Evolutionary conservation across 1,140 invertebrate species (phyloP), one percentile per base, ranked within the genome.

Genomic region (Zaprionus kolodkinae): DNA sequence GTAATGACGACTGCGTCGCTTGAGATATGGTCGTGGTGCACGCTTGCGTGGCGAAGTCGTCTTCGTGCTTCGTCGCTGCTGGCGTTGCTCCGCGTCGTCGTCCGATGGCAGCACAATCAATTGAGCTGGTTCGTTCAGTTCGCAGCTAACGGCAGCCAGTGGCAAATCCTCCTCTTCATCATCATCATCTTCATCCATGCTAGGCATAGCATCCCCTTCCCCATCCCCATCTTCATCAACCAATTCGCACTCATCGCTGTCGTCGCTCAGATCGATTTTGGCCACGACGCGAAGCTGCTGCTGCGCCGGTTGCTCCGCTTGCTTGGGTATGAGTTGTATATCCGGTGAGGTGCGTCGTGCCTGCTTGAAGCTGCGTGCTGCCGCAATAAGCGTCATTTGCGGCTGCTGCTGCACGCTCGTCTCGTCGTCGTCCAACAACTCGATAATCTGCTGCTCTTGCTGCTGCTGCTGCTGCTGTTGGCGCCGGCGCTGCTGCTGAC

Each of bases 391-490:
- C 13, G 85, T 64, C 0, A 45, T 45, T 21, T 56, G 68, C 9
- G 54, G 43, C 11, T 21, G 35, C 27, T 30, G 27, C 21, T 40
- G 27, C 17, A 40, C 13, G 38, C 64, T 35, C 3, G 21, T 21
- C 9, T 84, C 83, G 11, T 91, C 91, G 55, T 86, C 87, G 48
- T 92, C 91, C 62, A 89, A 9, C 43, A 88, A 60, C 13, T 86
- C 91, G 12, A 92, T 92, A 43, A 92, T 76, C 54, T 74, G 78
- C 17, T 78, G 66, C 45, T 30, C 35, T 15, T 55, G 50, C 15
- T 63, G 71, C 4, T 79, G 52, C 12, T 74, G 55, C 7, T 33
- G 57, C 17, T 69, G 35, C 1, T 6, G 72, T 12, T 35, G 60
- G 40, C 25, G 57, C 25, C 30, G 38, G 9, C 15, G 59, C 25